These are phyloP conservation scores for Odontomyia ornata DNA, from an alignment of 2,888 invertebrate genomes.

Conservation along the genomic window DNA sequence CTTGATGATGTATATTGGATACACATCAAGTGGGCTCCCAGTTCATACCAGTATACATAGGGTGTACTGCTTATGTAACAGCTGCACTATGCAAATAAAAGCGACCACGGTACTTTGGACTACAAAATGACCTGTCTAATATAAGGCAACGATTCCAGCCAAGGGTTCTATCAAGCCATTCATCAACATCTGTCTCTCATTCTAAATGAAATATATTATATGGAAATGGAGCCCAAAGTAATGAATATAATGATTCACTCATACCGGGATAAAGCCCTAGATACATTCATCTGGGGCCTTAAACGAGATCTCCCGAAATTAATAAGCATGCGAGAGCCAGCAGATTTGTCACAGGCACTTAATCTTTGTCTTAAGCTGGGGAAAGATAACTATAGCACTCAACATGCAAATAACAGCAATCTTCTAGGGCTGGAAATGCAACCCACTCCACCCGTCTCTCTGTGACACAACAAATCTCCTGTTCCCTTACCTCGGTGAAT, in stretches of 20 bases:
- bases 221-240: constrained; percentile 27
- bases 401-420: not conserved
- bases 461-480: too few species aligned
- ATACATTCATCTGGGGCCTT: constrained; percentile 39
- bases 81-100: too few species aligned
- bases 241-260: not conserved
- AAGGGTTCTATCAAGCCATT: constrained; percentile 40
- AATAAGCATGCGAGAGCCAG: constrained; percentile 32
- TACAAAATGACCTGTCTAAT: too few species aligned
- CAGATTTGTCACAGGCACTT: constrained; percentile 34
- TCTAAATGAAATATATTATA: constrained; percentile 34
- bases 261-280: constrained; percentile 35
- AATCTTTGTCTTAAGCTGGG: not conserved
- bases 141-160: too few species aligned
- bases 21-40: too few species aligned
- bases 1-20: too few species aligned
- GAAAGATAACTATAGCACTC: not conserved
- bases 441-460: too few species aligned
- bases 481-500: too few species aligned
- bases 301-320: constrained; percentile 33
- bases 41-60: too few species aligned
- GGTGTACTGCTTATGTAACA: too few species aligned
- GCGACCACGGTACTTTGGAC: too few species aligned
- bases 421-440: too few species aligned
- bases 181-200: constrained; percentile 42